Evolutionary conservation across 2,113 vertebrate species (phyloP).

Genomic region (Piaya cayana): DNA sequence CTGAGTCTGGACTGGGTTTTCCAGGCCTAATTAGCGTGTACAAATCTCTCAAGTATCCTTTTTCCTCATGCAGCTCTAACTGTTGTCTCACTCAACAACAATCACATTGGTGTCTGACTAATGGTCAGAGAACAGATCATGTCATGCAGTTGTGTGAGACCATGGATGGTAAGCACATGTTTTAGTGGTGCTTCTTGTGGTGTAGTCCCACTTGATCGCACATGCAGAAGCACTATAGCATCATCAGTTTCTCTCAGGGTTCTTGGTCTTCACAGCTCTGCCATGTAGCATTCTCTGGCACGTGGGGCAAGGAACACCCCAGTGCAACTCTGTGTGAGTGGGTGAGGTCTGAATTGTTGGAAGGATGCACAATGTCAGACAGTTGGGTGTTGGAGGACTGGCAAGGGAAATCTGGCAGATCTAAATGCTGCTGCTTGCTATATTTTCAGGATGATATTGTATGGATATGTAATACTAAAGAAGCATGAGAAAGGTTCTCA

Average conservation of each 20-base stretch:
- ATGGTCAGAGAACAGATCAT: not conserved
- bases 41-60: not conserved
- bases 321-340: not conserved
- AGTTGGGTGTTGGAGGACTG: not conserved
- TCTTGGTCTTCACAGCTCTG: not conserved
- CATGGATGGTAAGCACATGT: accelerated
- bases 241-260: not conserved
- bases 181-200: not conserved
- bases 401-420: not conserved
- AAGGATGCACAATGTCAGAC: not conserved
- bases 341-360: not conserved
- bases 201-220: too few relatives aligned
- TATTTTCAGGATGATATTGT: not conserved
- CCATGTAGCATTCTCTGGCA: not conserved
- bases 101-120: not conserved
- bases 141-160: not conserved
- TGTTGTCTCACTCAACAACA: not conserved
- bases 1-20: not conserved
- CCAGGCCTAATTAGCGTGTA: not conserved
- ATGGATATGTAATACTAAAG: not conserved
- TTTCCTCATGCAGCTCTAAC: accelerated
- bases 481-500: not conserved
- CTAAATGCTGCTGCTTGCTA: not conserved
- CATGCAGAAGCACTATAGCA: not conserved
- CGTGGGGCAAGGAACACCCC: not conserved